Evolutionary conservation across 2,113 vertebrate species (phyloP).

Genomic region (Camelus dromedarius): DNA sequence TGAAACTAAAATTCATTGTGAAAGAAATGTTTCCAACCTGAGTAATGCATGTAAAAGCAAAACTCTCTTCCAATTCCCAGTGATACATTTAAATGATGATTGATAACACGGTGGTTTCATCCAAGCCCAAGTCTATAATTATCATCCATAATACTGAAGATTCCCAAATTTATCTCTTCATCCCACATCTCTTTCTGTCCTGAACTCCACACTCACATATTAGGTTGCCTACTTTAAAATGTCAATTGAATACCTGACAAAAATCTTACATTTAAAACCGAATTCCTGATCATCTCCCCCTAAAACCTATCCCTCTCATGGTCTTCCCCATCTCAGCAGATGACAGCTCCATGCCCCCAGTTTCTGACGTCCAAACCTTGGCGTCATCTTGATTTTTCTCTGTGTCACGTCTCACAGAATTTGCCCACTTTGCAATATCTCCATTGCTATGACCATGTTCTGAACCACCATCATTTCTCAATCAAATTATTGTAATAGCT

Average conservation of each 20-base stretch:
- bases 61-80: not conserved
- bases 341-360: not conserved
- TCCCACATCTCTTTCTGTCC: not conserved
- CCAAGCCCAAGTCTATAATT: not conserved
- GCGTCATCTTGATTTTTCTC: not conserved
- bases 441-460: not conserved
- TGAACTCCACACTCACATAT: not conserved
- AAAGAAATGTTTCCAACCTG: not conserved
- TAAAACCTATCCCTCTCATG: not conserved
- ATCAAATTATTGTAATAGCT: not conserved
- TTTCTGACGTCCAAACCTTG: not conserved
- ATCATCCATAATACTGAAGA: not conserved
- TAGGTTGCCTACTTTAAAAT: not conserved
- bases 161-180: slow-evolving; percentile 5
- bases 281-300: not conserved
- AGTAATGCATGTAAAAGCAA: not conserved
- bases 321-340: not conserved
- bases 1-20: not conserved
- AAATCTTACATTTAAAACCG: not conserved
- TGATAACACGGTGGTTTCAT: not conserved
- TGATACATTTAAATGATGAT: not conserved
- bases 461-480: not conserved
- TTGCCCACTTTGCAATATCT: not conserved
- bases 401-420: not conserved
- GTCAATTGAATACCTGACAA: not conserved